Evolutionary conservation across 2,888 invertebrate species (phyloP).

Genomic region (Neoaliturus tenellus): DNA sequence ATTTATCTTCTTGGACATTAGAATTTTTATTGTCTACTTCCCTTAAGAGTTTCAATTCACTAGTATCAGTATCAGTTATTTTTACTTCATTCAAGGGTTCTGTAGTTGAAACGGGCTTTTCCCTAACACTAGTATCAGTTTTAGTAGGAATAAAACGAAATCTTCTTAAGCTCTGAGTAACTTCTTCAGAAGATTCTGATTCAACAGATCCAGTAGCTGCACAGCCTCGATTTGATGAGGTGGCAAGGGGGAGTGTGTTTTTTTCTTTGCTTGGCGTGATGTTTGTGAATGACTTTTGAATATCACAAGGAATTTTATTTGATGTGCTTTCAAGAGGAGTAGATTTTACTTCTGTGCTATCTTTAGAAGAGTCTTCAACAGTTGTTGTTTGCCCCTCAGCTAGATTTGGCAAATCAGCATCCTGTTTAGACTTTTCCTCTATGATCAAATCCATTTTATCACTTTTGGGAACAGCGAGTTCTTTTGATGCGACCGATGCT

Average conservation of each 20-base stretch:
- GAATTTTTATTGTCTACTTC: too few species aligned
- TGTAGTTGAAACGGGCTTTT: neutral
- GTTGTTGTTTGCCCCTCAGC: too few species aligned
- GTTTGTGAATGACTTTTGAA: neutral
- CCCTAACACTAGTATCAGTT: neutral
- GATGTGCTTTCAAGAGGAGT: neutral
- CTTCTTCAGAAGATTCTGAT: neutral
- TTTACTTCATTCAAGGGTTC: too few species aligned
- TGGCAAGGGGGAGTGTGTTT: neutral
- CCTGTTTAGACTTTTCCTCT: too few species aligned
- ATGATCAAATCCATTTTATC: too few species aligned
- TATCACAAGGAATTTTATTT: neutral
- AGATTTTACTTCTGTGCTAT: neutral
- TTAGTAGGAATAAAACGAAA: too few species aligned
- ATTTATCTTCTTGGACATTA: neutral
- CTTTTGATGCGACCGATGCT: neutral
- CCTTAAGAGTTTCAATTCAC: too few species aligned
- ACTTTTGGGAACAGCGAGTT: neutral
- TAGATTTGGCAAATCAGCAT: too few species aligned
- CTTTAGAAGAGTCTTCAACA: too few species aligned
- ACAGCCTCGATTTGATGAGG: neutral
- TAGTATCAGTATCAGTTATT: too few species aligned
- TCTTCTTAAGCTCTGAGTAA: neutral
- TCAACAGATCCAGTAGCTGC: neutral
- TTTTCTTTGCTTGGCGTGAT: neutral